A percentile compares a stretch with the other conserved stretches of the same genome.
Evolutionary conservation across 1,140 invertebrate genomes (phyloP).

Genomic region (Drosophila virilis): DNA sequence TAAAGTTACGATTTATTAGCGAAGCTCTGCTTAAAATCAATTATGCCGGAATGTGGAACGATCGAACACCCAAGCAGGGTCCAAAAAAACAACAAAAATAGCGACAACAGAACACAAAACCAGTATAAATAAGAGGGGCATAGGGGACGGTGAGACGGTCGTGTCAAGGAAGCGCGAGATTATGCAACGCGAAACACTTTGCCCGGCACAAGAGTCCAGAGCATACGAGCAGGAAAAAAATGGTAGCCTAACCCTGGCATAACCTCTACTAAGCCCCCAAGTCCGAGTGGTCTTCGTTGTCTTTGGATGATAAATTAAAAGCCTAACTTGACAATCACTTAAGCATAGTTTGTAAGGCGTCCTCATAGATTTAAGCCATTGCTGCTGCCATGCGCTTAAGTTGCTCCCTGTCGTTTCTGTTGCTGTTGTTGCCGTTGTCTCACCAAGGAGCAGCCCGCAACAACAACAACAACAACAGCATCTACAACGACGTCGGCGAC

Average conservation of each 20-base stretch:
- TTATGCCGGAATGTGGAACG: slow-evolving; percentile 84
- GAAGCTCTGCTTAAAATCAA: slow-evolving; percentile 83
- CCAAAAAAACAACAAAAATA: slow-evolving; percentile 29
- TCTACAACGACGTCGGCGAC: slow-evolving; percentile 54
- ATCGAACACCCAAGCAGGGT: slow-evolving; percentile 76
- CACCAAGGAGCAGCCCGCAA: slow-evolving; percentile 37
- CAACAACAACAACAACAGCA: slow-evolving; percentile 27
- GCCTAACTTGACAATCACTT: slow-evolving; percentile 84
- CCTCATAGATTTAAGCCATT: slow-evolving; percentile 81
- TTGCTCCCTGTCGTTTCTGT: slow-evolving; percentile 58
- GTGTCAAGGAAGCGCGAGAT: slow-evolving; percentile 62
- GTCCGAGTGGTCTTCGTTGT: slow-evolving; percentile 62
- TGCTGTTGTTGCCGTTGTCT: slow-evolving; percentile 29
- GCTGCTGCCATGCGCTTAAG: slow-evolving; percentile 59
- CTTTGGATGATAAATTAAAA: slow-evolving; percentile 84
- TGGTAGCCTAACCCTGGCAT: slow-evolving; percentile 76
- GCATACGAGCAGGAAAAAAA: slow-evolving; percentile 37
- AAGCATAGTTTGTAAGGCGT: slow-evolving; percentile 84
- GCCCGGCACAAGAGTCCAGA: slow-evolving; percentile 18
- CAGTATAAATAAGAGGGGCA: not conserved
- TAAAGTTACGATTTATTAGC: slow-evolving; percentile 84
- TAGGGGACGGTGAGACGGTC: not conserved
- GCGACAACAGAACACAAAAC: slow-evolving; percentile 20
- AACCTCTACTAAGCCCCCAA: slow-evolving; percentile 78
- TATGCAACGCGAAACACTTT: slow-evolving; percentile 81